Percentiles rank a stretch among this genome's conserved stretches.
Evolutionary conservation across 2,797 vertebrate species (phyloP).

Genomic region (Balearica regulorum): DNA sequence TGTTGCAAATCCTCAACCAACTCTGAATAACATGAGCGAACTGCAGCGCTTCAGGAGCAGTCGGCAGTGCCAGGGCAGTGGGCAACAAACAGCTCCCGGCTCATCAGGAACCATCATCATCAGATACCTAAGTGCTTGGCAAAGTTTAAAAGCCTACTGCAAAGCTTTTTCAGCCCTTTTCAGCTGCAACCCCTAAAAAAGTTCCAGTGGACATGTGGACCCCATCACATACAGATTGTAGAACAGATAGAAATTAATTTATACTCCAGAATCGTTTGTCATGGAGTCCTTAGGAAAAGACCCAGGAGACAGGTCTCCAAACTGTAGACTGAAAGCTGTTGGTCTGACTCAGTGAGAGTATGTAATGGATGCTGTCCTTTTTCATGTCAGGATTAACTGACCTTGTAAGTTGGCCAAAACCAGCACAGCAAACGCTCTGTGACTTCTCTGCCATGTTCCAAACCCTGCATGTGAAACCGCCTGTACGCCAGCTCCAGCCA

Average conservation of each 20-base stretch:
- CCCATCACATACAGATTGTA: background rate
- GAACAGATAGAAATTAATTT: background rate
- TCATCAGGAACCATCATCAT: background rate
- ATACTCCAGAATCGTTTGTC: background rate
- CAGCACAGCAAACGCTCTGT: background rate
- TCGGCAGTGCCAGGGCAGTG: too few relatives aligned
- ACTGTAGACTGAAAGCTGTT: background rate
- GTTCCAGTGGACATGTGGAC: accelerated
- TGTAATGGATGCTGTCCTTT: background rate
- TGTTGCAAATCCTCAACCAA: background rate
- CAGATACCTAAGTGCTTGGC: accelerated
- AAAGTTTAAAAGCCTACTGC: background rate
- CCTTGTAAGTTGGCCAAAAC: background rate
- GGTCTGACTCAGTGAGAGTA: background rate
- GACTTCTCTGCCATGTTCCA: background rate
- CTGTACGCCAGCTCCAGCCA: background rate
- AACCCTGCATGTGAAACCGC: background rate
- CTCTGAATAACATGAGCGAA: background rate
- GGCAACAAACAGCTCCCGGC: background rate
- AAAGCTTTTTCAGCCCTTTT: background rate
- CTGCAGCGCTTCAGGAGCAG: background rate
- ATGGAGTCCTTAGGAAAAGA: background rate
- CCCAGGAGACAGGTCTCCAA: background rate
- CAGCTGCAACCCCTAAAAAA: background rate
- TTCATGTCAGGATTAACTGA: constrained; percentile 33